A percentile compares a stretch with the other conserved stretches of the same genome.
These are phyloP conservation scores for Drosophila repletoides DNA, from an alignment of 1,140 invertebrate species.

Conservation along the genomic window DNA sequence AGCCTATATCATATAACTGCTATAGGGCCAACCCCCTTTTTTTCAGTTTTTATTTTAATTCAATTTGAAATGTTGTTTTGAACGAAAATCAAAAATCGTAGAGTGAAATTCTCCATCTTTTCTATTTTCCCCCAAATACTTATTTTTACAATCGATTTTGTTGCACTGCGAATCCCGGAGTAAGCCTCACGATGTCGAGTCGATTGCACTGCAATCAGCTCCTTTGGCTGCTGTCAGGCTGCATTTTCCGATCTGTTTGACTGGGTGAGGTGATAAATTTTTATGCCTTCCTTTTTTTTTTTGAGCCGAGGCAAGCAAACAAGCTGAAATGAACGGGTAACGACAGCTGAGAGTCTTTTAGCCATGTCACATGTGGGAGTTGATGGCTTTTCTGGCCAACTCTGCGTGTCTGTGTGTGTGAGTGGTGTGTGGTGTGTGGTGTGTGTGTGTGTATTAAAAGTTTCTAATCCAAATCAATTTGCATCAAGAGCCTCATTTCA, in stretches of 20 bases:
- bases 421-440: not conserved
- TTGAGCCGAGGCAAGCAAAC: slow-evolving; percentile 40
- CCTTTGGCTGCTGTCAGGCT: not conserved
- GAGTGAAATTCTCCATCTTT: too few species aligned
- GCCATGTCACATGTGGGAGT: slow-evolving; percentile 39
- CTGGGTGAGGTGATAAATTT: slow-evolving; percentile 44
- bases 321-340: slow-evolving; percentile 16
- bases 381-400: not conserved
- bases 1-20: too few species aligned
- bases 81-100: too few species aligned
- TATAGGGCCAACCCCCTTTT: too few species aligned
- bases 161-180: not conserved
- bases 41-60: too few species aligned
- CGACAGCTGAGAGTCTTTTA: slow-evolving; percentile 25
- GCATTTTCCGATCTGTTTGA: slow-evolving; percentile 11
- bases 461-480: slow-evolving; percentile 82
- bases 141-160: slow-evolving; percentile 34
- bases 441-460: slow-evolving; percentile 41
- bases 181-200: too few species aligned
- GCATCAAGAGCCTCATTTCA: slow-evolving; percentile 80
- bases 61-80: too few species aligned
- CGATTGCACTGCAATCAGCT: too few species aligned
- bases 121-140: slow-evolving; percentile 3
- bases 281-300: slow-evolving; percentile 65
- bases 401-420: not conserved